Evolutionary conservation across 1,140 invertebrate species (phyloP), one percentile per base, ranked within the genome.

Genomic region (Lepidurus couesii): DNA sequence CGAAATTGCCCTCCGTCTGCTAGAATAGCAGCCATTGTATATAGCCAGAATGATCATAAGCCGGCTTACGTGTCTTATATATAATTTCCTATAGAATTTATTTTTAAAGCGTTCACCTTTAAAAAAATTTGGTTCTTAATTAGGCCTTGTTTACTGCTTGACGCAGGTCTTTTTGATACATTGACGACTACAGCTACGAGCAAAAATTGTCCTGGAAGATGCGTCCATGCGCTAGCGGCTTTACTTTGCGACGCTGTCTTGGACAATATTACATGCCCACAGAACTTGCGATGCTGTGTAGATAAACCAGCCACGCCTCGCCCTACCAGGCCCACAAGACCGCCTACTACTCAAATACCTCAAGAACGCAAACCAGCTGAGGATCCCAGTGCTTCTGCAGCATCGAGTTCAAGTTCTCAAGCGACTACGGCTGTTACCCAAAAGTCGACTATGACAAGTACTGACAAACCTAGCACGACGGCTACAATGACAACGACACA

Each of bases 181-280:
- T 89, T 95, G 82, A 93, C 93, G 13, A 93, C 89, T 47, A 93
- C 93, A 26, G 92, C 90, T 26, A 91, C 93, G 82, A 89, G 90
- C 65, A 92, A 92, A 82, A 91, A 93, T 82, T 95, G 93, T 84
- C 93, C 93, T 0, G 93, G 94, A 0, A 90, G 92, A 74, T 96
- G 93, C 83, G 91, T 94, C 43, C 92, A 95, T 82, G 89, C 92
- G 7, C 83, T 95, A 42, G 91, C 93, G 8, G 92, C 92, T 0
- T 85, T 94, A 44, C 93, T 95, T 81, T 95, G 93, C 84, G 91
- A 92, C 83, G 90, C 93, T 44, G 78, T 79, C 7, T 86, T 93
- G 24, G 92, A 95, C 65, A 90, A 94, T 82, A 90, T 93, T 9
- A 89, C 89, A 75, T 94, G 93, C 83, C 92, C 92, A 6, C 89